phyloP scores from a whole-genome alignment of 2,888 invertebrate genomes.

The Plebejus anna region DNA sequence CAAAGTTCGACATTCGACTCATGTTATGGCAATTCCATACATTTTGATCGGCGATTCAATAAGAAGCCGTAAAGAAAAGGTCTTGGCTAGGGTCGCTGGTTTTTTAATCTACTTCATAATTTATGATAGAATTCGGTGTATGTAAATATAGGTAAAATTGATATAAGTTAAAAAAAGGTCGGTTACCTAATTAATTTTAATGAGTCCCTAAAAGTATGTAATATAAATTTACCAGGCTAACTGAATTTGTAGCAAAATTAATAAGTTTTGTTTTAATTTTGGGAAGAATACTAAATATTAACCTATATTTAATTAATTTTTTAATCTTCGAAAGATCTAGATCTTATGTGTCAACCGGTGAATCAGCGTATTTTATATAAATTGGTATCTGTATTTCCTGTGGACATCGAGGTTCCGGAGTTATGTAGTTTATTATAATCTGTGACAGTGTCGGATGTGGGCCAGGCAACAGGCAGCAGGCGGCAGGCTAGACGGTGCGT shows the following conservation, averaged over 20 bases:
- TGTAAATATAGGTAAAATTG: neutral
- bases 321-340: neutral
- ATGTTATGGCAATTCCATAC: too few species aligned
- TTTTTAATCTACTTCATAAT: conserved; percentile 3
- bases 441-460: neutral
- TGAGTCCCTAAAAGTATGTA: neutral
- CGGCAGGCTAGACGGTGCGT: conserved; percentile 32
- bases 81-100: too few species aligned
- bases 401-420: neutral
- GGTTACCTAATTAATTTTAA: neutral
- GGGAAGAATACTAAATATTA: neutral
- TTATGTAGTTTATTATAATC: neutral
- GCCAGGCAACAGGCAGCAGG: conserved; percentile 8
- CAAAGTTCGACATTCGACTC: too few species aligned
- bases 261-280: neutral
- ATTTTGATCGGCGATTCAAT: too few species aligned
- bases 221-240: neutral
- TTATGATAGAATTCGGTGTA: conserved; percentile 1
- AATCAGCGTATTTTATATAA: neutral
- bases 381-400: neutral
- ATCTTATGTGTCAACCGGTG: neutral
- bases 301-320: neutral
- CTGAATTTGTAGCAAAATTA: neutral
- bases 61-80: too few species aligned
- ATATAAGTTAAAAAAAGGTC: neutral